Conservation (phyloP, 2,797 vertebrate species). For the Sebastes diploproa region DNA sequence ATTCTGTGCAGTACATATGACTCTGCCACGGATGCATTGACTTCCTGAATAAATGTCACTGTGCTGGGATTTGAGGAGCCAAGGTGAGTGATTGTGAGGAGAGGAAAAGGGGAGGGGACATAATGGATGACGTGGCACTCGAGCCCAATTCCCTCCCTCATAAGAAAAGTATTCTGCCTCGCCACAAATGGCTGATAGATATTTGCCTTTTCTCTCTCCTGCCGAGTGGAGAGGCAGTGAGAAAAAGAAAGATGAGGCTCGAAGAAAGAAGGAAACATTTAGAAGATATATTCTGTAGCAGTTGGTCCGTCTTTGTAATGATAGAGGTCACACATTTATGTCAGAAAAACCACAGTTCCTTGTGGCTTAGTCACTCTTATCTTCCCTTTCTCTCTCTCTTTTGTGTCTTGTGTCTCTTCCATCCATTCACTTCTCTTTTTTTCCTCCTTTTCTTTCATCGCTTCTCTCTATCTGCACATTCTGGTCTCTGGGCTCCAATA, state of each 20-base stretch:
- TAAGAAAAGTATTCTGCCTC: constrained; percentile 7
- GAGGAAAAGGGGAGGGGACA: not conserved
- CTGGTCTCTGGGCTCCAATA: constrained; percentile 69
- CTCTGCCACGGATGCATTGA: not conserved
- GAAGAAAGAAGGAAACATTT: not conserved
- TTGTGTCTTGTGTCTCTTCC: not conserved
- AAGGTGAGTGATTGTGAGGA: not conserved
- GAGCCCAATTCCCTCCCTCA: not conserved
- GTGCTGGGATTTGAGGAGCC: not conserved
- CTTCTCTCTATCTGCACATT: constrained; percentile 57
- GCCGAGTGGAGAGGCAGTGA: not conserved
- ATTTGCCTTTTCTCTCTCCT: constrained; percentile 4
- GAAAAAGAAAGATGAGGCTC: not conserved
- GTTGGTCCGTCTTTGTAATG: constrained; percentile 7
- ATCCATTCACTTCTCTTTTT: not conserved
- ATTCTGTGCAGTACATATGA: not conserved
- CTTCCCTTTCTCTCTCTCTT: not conserved
- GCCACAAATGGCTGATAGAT: not conserved
- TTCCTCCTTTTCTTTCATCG: constrained; percentile 19
- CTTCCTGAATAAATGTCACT: constrained; percentile 9
- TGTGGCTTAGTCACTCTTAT: constrained; percentile 1
- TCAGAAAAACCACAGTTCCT: constrained; percentile 4
- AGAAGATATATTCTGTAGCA: not conserved
- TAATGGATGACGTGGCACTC: not conserved
- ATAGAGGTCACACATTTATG: not conserved